phyloP scores from a whole-genome alignment of 30 jellyfish, hydroid and myxozoan species.

The Chrysaora quinquecirrha region DNA sequence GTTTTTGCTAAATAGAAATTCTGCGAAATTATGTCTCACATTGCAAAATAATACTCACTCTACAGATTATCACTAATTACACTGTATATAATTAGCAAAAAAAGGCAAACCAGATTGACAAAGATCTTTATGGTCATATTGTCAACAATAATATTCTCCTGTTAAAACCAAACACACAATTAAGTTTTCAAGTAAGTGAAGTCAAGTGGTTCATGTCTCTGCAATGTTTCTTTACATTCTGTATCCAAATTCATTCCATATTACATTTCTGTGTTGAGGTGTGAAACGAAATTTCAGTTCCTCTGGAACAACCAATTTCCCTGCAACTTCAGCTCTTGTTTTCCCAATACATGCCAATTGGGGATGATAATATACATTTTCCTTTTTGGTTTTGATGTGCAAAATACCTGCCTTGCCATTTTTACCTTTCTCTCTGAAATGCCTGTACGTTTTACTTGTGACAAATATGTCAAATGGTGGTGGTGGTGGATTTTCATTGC shows the following conservation, averaged over 20 bases:
- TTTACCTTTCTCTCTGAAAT: background rate
- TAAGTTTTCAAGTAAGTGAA: background rate
- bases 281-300: background rate
- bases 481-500: background rate
- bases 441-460: background rate
- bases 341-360: background rate
- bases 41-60: background rate
- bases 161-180: no score
- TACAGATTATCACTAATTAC: background rate
- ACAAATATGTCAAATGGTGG: background rate
- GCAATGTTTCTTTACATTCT: background rate
- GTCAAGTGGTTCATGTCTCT: background rate
- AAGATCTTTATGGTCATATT: no score
- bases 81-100: background rate
- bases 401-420: background rate
- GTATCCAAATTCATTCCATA: background rate
- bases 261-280: background rate
- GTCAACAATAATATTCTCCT: no score
- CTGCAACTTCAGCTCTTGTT: background rate
- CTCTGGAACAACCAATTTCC: background rate
- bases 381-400: background rate
- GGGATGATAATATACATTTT: background rate
- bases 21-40: background rate
- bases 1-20: no score
- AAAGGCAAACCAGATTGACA: background rate